Base-by-base conservation (phyloP, 2,797 vertebrate genomes). In the Xerus rutilus region DNA sequence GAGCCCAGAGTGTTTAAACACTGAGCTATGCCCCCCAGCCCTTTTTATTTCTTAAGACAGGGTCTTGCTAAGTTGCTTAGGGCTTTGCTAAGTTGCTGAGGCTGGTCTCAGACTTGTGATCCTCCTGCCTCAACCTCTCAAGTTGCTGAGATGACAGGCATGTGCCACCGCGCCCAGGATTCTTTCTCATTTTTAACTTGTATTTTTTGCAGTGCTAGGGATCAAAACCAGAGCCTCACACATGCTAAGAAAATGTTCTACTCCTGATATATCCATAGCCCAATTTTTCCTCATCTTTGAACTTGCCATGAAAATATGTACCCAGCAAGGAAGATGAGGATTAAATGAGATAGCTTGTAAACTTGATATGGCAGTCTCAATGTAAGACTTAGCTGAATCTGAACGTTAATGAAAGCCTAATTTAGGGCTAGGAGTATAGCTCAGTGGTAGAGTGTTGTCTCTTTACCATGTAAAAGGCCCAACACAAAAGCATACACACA, bases 371-470 rank as follows among this genome's bases (percentile, higher is more conserved):
- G 45, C 30, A 89, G 23, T 11, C 25, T 47, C 65, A 64, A 54
- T 30, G 13, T 45, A 91, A 95, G 95, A 20, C 0, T 79, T 84
- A n/a, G 65, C 17, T 74, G 45, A 92, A 39, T 94, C 7, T 39
- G 76, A 89, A 79, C 87, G 52, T 67, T 95, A 65, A 49, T 59
- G 30, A 93, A 62, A 73, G 10, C n/a, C 43, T 94, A n/a, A 59
- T 90, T 89, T 89, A 1, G 3, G 77, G 13, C 70, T 73, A 23
- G 21, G 8, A 59, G 21, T 59, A 59, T 59, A 59, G 21, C 57
- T 59, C 39, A 43, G 21, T 6, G 0, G 39, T 25, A 73, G 12
- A 11, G 21, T 11, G 18, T 39, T 25, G 43, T 39, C 43, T 57
- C 20, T 57, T 18, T 73, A 45, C 20, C 39, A 43, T 28, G 39